Evolutionary conservation across 2,888 invertebrate genomes (phyloP), one percentile per base, ranked within the genome.

Genomic region (Caenorhabditis imperialis): DNA sequence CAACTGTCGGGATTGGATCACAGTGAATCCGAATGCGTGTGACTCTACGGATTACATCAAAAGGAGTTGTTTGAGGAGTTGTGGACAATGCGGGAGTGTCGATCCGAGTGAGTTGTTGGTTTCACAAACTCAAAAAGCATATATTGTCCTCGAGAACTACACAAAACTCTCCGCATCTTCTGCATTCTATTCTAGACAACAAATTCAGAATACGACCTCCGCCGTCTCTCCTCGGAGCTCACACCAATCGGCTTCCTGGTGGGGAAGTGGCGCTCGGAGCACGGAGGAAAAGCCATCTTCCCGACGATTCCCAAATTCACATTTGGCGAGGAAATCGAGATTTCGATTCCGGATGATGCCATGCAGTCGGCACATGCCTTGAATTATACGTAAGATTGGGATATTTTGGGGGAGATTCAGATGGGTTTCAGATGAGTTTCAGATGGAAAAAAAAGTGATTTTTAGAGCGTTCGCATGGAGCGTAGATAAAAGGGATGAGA

Each of bases 261-360:
- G 12, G 88, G 88, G 25, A 83, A 81, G 54, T 88, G 88, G 88
- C 71, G 88, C n/a, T 85, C 84, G 5, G 88, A 88, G 61, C 88
- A 88, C 60, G 82, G 83, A 23, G 86, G 86, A 61, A 86, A 86
- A 60, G 83, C 82, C 12, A 70, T 81, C 18, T 87, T 87, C 73
- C 86, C 87, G 10, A 86, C 88, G 7, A 88, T 88, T 42, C 88
- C 88, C 5, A 86, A 86, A 61, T 88, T 88, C 73, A 88, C 86
- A 14, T 88, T 87, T 47, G 88, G 88, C 23, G 88, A 88, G 62
- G 82, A 88, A 69, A 78, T 88, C 42, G 82, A 85, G 48, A 84
- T 88, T 60, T 81, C 79, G 20, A 80, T 88, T 35, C 82, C 87
- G 20, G 86, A 86, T 30, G 75, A 80, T 38, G 73, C 80, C 20